Base-by-base conservation (phyloP, 2,888 invertebrate genomes). In the Ceramica pisi region DNA sequence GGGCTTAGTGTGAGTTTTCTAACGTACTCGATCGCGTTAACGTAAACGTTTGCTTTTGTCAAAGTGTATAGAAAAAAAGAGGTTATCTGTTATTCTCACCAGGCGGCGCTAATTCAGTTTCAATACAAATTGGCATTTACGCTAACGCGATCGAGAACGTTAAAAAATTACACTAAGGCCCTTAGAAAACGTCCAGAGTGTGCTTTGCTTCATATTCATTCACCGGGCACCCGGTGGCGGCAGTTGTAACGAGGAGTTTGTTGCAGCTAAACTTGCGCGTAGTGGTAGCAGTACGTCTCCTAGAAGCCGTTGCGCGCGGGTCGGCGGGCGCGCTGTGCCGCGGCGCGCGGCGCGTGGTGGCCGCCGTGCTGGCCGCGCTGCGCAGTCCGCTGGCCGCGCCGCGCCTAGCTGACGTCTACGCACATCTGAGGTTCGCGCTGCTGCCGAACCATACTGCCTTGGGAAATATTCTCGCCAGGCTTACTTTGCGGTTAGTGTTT, bases 381-480 rank as follows among this genome's bases (percentile, higher is more conserved):
- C 96, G 97, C 66, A 98, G 98, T 26, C 98, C 98, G 0, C 93
- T 99, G 51, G 98, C 98, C 10, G 98, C 98, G 10, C 97, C 97
- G 1, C 94, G 67, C 5, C 65, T 75, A 0, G 69, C 96, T 19
- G 93, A 97, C 74, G 96, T 97, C 9, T 94, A 96, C 71, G 93
- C 97, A 14, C 92, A 95, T 56, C 94, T 99, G 60, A 96, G 97
- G 10, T 90, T 88, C 57, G 92, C 92, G 53, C 89, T 94, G 87
- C 89, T 94, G 85, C 93, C 93, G 21, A 86, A 92, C 5, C 91
- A 95, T 57, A 81, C 90, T 5, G 90, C 93, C 51, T 87, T 97
- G 78, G 97, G 97, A 2, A 96, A 97, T 72, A 92, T 97, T 14
- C 94, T 98, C 46, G 97, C 98, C 12, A 96, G 98, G 82, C 96